Evolutionary conservation across 2,113 vertebrate species (phyloP).

Genomic region (Romanogobio albipinnatus): DNA sequence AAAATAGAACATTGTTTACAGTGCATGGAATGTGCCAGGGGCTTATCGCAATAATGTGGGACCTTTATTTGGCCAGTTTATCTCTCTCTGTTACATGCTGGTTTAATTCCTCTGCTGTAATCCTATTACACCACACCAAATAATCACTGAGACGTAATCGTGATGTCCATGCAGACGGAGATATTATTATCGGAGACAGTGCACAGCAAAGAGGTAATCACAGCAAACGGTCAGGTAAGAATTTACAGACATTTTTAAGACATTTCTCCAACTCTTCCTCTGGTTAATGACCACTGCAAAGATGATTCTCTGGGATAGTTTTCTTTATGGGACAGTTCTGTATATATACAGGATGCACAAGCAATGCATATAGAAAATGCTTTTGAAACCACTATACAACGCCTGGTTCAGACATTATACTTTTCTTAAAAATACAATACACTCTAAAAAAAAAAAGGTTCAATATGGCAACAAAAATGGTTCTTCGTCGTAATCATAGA

Average conservation of each 20-base stretch:
- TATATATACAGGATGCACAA: not conserved
- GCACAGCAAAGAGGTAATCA: not conserved
- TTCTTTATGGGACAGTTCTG: not conserved
- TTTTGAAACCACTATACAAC: not conserved
- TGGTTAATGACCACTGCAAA: not conserved
- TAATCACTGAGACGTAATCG: slow-evolving; percentile 21
- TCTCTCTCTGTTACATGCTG: slow-evolving; percentile 5
- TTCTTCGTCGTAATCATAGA: no score
- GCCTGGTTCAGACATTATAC: not conserved
- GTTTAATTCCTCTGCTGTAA: slow-evolving; percentile 50
- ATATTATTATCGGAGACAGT: not conserved
- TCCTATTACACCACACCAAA: slow-evolving; percentile 55
- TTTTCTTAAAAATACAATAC: no score
- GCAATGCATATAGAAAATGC: not conserved
- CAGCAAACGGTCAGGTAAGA: slow-evolving; percentile 43
- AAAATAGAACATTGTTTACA: not conserved
- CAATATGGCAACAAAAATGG: no score
- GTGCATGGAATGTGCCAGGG: not conserved
- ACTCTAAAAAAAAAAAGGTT: no score
- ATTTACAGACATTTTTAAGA: no score
- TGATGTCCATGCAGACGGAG: slow-evolving; percentile 41
- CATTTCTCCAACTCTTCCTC: not conserved
- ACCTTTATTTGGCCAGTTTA: not conserved
- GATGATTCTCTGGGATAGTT: not conserved
- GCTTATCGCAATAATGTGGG: not conserved